Evolutionary conservation across 2,113 vertebrate genomes (phyloP), one percentile per base, ranked within the genome.

Genomic region (Zootoca vivipara): DNA sequence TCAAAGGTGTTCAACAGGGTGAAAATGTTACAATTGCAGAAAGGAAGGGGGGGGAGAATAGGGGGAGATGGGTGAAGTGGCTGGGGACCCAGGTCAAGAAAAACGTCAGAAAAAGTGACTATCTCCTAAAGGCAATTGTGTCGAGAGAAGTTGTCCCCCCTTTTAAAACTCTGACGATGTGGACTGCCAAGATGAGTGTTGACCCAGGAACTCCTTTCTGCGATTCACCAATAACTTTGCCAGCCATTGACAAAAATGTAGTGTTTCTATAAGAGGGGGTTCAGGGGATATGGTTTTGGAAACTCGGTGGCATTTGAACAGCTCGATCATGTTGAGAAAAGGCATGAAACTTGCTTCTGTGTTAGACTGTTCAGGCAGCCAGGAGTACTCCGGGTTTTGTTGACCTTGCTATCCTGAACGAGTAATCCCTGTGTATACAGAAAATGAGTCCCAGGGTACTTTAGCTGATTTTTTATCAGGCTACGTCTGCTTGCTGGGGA

Each of bases 141-240:
- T 20, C 1, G 2, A 58, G 46, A 10, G 22, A 18, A 5, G 38
- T 4, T 46, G 38, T 22, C 10, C n/a, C 46, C 35, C 4, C 20
- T 35, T 75, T 40, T 20, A 65, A 33, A n/a, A 33, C 38, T 64
- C 58, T 4, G 46, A 9, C 30, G 42, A 72, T 56, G 28, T 15
- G 22, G 52, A 16, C 69, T 87, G 24, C 64, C 28, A 86, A 24
- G 10, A 33, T 86, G 74, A 69, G 3, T 52, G 42, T 35, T 35
- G 89, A 2, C 35, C 58, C 64, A 85, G 62, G 92, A 26, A 24
- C 42, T 2, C 10, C 8, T 78, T 90, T 87, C 73, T 91, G 62
- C 75, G 20, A 81, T 3, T 35, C n/a, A 70, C 72, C 2, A 0
- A 78, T 15, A 81, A 28, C 58, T 1, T 40, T 58, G 4, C 7